Conservation (phyloP, 1,140 invertebrate species). For the Periplaneta americana region DNA sequence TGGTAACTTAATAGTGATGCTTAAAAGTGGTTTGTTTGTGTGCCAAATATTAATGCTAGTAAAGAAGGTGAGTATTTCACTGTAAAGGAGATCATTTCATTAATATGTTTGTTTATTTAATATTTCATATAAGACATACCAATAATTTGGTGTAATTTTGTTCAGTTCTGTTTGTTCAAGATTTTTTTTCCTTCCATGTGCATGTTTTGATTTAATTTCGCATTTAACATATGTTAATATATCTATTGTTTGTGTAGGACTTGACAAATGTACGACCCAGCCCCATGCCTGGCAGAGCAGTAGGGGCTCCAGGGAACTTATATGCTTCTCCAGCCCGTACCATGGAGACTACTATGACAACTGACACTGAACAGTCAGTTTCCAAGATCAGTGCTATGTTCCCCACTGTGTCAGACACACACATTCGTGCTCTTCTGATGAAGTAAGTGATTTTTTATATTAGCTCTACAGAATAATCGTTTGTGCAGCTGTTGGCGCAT, state of each 20-base stretch:
- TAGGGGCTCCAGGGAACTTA: constrained; percentile 42
- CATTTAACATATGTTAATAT: not conserved
- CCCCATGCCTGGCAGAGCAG: constrained; percentile 25
- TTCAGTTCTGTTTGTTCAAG: not conserved
- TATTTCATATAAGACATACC: too few relatives aligned
- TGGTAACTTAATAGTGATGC: too few relatives aligned
- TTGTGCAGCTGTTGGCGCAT: too few relatives aligned
- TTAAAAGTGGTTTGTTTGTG: too few relatives aligned
- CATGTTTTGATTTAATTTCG: not conserved
- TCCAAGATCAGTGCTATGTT: constrained; percentile 86
- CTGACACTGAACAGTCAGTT: constrained; percentile 64
- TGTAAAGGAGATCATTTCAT: too few relatives aligned
- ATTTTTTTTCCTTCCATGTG: not conserved
- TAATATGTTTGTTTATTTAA: too few relatives aligned
- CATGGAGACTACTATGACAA: constrained; percentile 58
- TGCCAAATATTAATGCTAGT: too few relatives aligned
- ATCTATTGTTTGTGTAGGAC: constrained; percentile 29
- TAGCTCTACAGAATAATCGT: too few relatives aligned
- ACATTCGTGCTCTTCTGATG: constrained; percentile 78
- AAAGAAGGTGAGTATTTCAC: too few relatives aligned
- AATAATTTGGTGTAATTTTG: too few relatives aligned
- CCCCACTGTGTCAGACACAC: constrained; percentile 81
- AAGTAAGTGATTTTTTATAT: too few relatives aligned
- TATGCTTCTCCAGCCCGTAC: constrained; percentile 42
- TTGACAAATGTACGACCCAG: constrained; percentile 41